Conservation (phyloP, 2,113 vertebrate genomes). For the Myanophis thanlyinensis region DNA sequence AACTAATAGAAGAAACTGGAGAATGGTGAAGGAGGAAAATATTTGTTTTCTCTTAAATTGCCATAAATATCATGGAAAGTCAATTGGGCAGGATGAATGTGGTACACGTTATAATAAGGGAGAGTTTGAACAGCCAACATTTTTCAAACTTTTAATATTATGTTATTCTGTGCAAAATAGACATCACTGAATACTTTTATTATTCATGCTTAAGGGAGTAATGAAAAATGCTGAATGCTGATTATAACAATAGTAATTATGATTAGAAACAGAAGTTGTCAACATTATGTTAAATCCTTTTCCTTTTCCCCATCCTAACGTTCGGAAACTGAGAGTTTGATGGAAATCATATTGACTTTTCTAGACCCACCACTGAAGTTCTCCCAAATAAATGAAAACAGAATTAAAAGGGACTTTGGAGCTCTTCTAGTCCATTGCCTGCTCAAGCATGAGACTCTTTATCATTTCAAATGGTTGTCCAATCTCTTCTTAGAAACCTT, state of each 20-base stretch:
- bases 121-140: not conserved
- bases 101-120: not conserved
- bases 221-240: not conserved
- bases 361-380: not conserved
- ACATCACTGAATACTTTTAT: not conserved
- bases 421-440: not conserved
- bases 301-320: not conserved
- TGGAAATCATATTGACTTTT: not conserved
- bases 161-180: not conserved
- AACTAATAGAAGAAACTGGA: not conserved
- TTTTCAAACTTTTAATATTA: not conserved
- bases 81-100: not conserved
- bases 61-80: not conserved
- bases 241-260: not conserved
- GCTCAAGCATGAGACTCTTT: not conserved
- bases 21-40: not conserved
- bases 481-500: not conserved
- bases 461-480: not conserved
- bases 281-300: not conserved
- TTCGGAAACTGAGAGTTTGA: not conserved
- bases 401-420: not conserved
- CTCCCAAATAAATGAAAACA: not conserved
- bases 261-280: not conserved
- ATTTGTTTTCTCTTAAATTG: not conserved
- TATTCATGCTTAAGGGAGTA: not conserved